Evolutionary conservation across 2,797 vertebrate genomes (phyloP), one percentile per base, ranked within the genome.

Genomic region (Remorina albescens): DNA sequence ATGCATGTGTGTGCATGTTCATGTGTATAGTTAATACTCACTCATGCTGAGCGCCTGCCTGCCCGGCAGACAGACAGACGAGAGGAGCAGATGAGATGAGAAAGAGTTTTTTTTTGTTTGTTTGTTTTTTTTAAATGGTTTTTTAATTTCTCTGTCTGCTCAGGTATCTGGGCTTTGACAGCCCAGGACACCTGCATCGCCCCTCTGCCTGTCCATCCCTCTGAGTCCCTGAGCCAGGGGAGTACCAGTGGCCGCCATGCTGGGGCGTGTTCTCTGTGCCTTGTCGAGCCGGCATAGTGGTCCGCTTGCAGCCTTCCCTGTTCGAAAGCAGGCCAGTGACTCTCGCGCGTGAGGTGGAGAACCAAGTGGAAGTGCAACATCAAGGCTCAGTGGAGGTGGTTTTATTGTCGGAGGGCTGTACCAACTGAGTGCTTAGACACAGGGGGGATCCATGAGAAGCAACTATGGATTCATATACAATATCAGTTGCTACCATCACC

Each of bases 351-450:
- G 65, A 88, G 82, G 74, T 8, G 2, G 78, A 82, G 80, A 72
- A 53, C 49, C 16, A 56, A 86, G 89, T 80, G 83, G 94, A 95
- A 95, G 94, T 97, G 96, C 95, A 95, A 97, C 95, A 96, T 95
- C 95, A 93, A 95, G 96, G 92, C 96, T 95, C 96, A 94, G 93
- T 94, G 96, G 95, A 96, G 95, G 96, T 96, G 96, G 96, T 92
- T 98, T 98, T 99, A 99, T 98, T 96, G 96, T 97, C 94, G 92
- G 95, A 94, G 96, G 97, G 95, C 90, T 69, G 91, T 97, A 99
- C 97, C 97, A 99, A 96, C 93, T 97, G 89, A 86, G 90, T 78
- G 67, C 68, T 84, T 76, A 94, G 94, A 93, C 87, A 77, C 78
- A 76, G 95, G 96, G 93, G 94, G 91, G 80, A 92, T 88, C 83